A percentile compares a stretch with the other conserved stretches of the same genome.
phyloP scores from a whole-genome alignment of 2,113 vertebrate species.

The Empidonax alnorum region DNA sequence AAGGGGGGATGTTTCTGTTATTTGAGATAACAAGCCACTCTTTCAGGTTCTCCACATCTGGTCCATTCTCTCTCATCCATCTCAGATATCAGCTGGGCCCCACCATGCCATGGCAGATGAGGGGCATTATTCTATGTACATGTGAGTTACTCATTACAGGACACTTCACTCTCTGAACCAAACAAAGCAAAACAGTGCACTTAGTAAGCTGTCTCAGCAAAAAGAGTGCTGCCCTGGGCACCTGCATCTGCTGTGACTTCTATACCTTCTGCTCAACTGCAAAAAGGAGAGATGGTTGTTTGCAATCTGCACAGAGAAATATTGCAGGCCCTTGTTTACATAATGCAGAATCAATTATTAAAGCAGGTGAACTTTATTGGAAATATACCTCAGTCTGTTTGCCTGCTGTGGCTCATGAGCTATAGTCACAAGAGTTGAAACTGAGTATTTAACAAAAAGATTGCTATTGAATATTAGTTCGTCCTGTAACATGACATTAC shows the following conservation, averaged over 20 bases:
- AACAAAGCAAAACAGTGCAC: neutral
- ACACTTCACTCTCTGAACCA: neutral
- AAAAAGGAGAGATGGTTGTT: neutral
- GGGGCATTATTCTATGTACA: neutral
- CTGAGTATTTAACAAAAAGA: neutral
- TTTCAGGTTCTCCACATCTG: neutral
- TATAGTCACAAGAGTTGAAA: neutral
- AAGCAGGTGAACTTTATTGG: neutral
- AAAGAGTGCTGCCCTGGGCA: neutral
- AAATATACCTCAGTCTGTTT: neutral
- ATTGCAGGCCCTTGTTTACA: neutral
- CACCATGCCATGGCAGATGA: neutral
- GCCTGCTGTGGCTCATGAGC: neutral
- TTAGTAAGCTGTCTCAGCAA: neutral
- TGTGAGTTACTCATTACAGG: neutral
- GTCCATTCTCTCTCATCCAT: neutral
- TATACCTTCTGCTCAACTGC: neutral
- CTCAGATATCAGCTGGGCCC: no score
- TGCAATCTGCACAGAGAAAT: neutral
- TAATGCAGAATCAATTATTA: neutral
- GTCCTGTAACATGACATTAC: neutral
- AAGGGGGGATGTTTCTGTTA: neutral
- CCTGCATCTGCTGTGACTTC: neutral
- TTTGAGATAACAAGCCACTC: neutral
- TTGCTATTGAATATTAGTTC: neutral